These are phyloP conservation scores for Lamellibrachia satsuma DNA, from an alignment of 2,888 invertebrate genomes.

Conservation along the genomic window DNA sequence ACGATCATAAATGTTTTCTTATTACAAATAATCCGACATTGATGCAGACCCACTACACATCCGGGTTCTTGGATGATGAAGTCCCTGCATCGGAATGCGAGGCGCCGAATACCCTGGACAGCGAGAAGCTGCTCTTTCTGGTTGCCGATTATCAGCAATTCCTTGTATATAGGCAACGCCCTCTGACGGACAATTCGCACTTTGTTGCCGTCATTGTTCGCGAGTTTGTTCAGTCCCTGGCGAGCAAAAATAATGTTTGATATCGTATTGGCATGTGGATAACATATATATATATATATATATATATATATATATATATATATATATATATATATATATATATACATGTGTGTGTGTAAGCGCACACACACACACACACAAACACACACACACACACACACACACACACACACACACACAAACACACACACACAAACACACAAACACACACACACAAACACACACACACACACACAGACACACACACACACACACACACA, in stretches of 20 bases:
- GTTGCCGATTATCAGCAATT: conserved; percentile 29
- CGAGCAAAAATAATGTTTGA: background rate
- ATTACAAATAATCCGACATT: background rate
- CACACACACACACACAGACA: no score
- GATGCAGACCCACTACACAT: conserved; percentile 48
- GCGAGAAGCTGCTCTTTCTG: conserved; percentile 44
- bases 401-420: no score
- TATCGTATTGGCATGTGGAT: background rate
- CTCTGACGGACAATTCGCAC: conserved; percentile 47
- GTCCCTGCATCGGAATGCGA: conserved; percentile 50
- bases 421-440: no score
- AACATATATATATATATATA: no score
- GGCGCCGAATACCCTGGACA: conserved; percentile 49
- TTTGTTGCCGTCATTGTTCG: conserved; percentile 54
- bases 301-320: no score
- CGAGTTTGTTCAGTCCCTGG: conserved; percentile 50
- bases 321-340: no score
- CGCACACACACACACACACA: no score
- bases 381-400: no score
- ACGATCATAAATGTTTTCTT: background rate
- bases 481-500: no score
- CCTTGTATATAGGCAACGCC: conserved; percentile 44
- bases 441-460: no score
- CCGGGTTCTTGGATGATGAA: conserved; percentile 46
- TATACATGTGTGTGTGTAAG: no score